These are phyloP conservation scores for Theonella swinhoei DNA, from an alignment of 37 sponge, comb jelly and placozoan species.

Conservation along the genomic window DNA sequence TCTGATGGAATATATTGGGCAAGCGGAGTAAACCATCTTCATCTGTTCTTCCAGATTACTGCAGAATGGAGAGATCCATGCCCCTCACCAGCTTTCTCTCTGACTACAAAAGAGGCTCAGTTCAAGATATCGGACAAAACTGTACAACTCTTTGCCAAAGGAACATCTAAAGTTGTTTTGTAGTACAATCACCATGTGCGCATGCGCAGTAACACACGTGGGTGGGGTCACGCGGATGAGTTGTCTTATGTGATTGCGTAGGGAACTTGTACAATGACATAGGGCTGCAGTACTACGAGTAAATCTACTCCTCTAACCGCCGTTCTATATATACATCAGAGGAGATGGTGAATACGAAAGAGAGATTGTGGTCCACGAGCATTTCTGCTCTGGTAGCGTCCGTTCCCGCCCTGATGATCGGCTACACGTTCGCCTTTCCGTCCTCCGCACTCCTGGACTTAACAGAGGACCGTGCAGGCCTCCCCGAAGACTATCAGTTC, in stretches of 20 bases:
- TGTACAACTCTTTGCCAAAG: slow-evolving; percentile 68
- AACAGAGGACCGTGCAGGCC: background rate
- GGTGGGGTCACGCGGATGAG: background rate
- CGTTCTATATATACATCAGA: too few species aligned
- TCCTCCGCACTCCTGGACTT: slow-evolving; percentile 36
- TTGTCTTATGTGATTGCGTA: too few species aligned
- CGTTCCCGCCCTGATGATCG: slow-evolving; percentile 9
- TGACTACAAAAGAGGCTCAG: slow-evolving; percentile 24
- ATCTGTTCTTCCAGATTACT: too few species aligned
- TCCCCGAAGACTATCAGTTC: background rate
- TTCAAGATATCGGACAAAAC: slow-evolving; percentile 69
- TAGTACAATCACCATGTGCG: slow-evolving; percentile 3
- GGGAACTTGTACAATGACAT: too few species aligned
- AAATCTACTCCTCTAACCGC: too few species aligned
- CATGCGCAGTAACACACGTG: background rate
- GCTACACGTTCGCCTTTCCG: slow-evolving; percentile 22
- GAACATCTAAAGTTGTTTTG: slow-evolving; percentile 57
- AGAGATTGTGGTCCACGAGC: slow-evolving; percentile 18
- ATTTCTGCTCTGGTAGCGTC: background rate
- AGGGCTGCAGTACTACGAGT: too few species aligned
- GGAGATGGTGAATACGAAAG: background rate
- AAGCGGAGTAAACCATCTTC: too few species aligned
- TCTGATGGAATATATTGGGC: too few species aligned
- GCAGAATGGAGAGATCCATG: slow-evolving; percentile 29
- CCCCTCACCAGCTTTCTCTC: background rate